Base-by-base conservation (phyloP, 2,888 invertebrate genomes). In the Abscondita cerata region DNA sequence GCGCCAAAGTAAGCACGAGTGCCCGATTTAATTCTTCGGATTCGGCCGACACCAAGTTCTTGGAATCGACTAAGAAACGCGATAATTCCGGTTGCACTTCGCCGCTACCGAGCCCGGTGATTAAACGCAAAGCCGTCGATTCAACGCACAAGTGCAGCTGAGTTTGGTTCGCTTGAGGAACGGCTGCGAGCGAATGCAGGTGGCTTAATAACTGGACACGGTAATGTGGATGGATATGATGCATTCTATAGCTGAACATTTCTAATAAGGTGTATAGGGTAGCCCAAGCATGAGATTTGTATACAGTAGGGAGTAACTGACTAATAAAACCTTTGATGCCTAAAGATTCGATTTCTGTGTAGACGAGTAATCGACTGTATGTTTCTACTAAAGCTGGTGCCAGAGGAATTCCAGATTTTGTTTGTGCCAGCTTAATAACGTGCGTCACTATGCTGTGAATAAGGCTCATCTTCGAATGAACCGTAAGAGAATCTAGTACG, bases 321-420 rank as follows among this genome's bases (percentile, higher is more conserved):
- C 95, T 92, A 70, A 97, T 92, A 78, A 97, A 97, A 53, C 95
- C 96, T 82, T 98, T 98, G 65, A 98, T 96, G 25, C 98, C 97
- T 51, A 98, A 84, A 12, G 96, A 95, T 80, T 98, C 98, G 55
- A 97, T 97, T 83, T 98, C 98, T 6, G 95, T 96, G 75, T 98
- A 98, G 0, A 97, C 96, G 52, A 98, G 81, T 12, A 98, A 82
- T 52, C 97, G 85, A 60, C 95, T 94, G 82, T 97, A 98, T 0
- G 97, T 98, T 81, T 98, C 97, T 0, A 98, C 93, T 0, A 97
- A 81, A 0, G 96, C 96, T 0, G 97, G 96, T 0, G 96, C 91
- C 75, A 94, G 84, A 0, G 94, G 91, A 76, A 92, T 86, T 54
- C 89, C 90, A 0, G 90, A 89, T 77, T 95, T 96, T 31, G 90